Conservation (phyloP, 2,888 invertebrate genomes). For the Dicyrtomina minuta region DNA sequence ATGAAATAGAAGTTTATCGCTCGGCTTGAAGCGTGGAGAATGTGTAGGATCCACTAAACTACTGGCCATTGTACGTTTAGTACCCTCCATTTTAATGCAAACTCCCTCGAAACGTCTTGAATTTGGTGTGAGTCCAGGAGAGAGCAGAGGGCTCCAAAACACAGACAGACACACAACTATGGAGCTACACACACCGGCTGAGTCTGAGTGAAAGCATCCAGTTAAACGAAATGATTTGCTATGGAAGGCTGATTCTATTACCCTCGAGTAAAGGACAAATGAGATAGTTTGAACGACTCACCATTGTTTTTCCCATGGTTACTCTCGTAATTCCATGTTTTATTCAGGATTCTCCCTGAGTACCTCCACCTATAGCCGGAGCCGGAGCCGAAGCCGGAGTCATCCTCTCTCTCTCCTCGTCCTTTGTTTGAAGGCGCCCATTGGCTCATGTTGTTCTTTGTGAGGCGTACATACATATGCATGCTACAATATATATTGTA, state of each 20-base stretch:
- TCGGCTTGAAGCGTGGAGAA: neutral
- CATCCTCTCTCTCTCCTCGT: too few relatives aligned
- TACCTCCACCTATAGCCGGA: too few relatives aligned
- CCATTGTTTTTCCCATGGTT: constrained; percentile 6
- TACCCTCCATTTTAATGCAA: neutral
- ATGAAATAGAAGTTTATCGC: constrained; percentile 2
- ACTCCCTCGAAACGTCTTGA: too few relatives aligned
- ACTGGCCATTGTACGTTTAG: neutral
- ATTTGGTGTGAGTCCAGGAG: too few relatives aligned
- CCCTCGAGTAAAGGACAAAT: neutral
- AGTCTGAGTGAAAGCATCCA: neutral
- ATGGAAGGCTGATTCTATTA: neutral
- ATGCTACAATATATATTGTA: too few relatives aligned
- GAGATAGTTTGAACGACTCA: constrained; percentile 6
- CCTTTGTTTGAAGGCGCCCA: too few relatives aligned
- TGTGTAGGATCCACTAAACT: neutral
- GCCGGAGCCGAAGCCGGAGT: too few relatives aligned
- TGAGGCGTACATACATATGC: too few relatives aligned
- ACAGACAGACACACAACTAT: neutral
- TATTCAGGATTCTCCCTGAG: neutral
- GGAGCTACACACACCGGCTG: neutral
- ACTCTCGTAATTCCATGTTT: constrained; percentile 4
- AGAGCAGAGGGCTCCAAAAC: neutral
- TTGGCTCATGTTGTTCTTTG: too few relatives aligned
- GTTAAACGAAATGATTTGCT: neutral